Percentiles rank a stretch among this genome's conserved stretches.
Evolutionary conservation across 2,113 vertebrate genomes (phyloP).

Genomic region (Cheilinus undulatus): DNA sequence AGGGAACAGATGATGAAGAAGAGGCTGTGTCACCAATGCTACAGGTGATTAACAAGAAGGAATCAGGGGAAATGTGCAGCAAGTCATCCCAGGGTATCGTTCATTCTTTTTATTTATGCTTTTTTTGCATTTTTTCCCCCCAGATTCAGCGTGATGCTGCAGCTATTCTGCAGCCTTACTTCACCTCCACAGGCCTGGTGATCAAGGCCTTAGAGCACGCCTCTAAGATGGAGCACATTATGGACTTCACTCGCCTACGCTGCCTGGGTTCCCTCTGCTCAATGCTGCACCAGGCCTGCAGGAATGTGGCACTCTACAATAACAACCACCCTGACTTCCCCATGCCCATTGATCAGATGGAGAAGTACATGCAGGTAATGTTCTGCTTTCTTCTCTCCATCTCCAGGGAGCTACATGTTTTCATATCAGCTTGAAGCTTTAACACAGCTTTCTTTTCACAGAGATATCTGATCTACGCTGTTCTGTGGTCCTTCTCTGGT

Average conservation of each 20-base stretch:
- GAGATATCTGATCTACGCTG: conserved; percentile 95
- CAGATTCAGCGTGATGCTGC: conserved; percentile 96
- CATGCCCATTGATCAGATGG: conserved; percentile 96
- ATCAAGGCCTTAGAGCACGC: conserved; percentile 97
- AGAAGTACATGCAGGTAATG: conserved; percentile 95
- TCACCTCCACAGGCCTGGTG: conserved; percentile 95
- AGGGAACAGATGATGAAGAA: conserved; percentile 93
- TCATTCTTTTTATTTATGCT: background rate
- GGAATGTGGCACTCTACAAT: conserved; percentile 96
- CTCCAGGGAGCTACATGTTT: too few relatives aligned
- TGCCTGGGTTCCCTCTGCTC: conserved; percentile 96
- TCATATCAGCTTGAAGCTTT: background rate
- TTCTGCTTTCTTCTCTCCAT: background rate
- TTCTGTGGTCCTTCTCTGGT: conserved; percentile 98
- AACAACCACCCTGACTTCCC: conserved; percentile 98
- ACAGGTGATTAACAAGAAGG: conserved; percentile 83
- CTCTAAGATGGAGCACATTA: conserved; percentile 97
- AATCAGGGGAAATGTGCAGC: too few relatives aligned
- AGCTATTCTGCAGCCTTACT: conserved; percentile 93
- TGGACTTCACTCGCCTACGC: conserved; percentile 97
- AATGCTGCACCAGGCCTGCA: conserved; percentile 98
- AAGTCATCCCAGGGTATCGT: background rate
- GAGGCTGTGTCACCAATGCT: conserved; percentile 96
- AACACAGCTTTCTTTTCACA: conserved; percentile 57
- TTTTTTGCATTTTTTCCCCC: conserved; percentile 3